phyloP scores from a whole-genome alignment of 2,888 invertebrate genomes.

The Watsonalla cultraria region DNA sequence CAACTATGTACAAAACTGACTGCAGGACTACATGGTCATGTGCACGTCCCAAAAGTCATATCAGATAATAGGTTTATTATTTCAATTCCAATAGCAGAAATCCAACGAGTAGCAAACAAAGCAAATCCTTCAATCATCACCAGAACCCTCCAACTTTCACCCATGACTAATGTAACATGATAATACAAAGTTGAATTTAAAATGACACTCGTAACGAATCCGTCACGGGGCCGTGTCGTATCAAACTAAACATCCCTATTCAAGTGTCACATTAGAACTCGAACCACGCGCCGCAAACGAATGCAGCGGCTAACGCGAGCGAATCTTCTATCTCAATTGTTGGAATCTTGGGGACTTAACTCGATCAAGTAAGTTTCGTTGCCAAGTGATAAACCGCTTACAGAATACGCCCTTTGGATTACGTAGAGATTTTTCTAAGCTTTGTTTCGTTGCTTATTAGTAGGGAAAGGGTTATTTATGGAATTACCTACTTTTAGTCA shows the following conservation, averaged over 20 bases:
- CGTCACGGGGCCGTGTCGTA: slow-evolving; percentile 10
- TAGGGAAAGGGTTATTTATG: no score
- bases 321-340: slow-evolving; percentile 61
- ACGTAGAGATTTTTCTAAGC: slow-evolving; percentile 19
- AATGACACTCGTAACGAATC: slow-evolving; percentile 16
- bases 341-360: slow-evolving; percentile 73
- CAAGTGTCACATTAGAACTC: slow-evolving; percentile 36
- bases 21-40: no score
- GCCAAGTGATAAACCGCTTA: slow-evolving; percentile 66
- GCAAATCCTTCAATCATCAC: not conserved
- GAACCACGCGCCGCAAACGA: slow-evolving; percentile 60
- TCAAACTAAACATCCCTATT: slow-evolving; percentile 21
- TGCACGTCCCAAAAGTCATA: no score
- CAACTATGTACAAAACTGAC: no score
- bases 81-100: no score
- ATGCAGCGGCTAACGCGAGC: slow-evolving; percentile 34
- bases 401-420: slow-evolving; percentile 28
- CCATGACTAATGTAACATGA: not conserved
- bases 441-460: not conserved
- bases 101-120: no score
- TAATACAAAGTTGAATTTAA: not conserved
- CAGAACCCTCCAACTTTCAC: not conserved
- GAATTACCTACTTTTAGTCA: no score
- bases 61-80: no score
- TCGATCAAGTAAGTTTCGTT: slow-evolving; percentile 51